Conservation (phyloP, 2,113 vertebrate genomes). For the Aldabrachelys gigantea region DNA sequence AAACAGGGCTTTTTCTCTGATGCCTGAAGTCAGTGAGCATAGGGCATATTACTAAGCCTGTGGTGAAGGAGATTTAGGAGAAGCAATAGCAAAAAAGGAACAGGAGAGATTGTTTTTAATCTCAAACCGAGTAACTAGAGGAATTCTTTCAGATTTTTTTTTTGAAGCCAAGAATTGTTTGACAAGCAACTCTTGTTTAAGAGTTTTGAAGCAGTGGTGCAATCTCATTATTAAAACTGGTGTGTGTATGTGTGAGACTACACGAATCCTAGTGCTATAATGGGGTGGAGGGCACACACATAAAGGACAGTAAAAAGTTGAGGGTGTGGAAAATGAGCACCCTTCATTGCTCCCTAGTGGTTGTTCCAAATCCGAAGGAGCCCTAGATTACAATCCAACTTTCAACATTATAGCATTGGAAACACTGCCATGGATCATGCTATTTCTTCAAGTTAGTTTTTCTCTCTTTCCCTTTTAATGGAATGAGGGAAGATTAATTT, state of each 20-base stretch:
- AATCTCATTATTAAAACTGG: neutral
- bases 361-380: neutral
- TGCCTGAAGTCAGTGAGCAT: constrained; percentile 56
- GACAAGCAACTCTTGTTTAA: neutral
- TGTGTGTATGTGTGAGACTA: neutral
- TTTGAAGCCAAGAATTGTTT: neutral
- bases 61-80: constrained; percentile 55
- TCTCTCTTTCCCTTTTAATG: neutral
- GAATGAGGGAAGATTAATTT: neutral
- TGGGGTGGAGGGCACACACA: neutral
- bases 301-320: neutral
- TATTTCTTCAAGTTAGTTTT: neutral
- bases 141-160: neutral
- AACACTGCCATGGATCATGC: neutral
- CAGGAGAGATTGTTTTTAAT: neutral
- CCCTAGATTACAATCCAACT: neutral
- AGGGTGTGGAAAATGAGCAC: neutral
- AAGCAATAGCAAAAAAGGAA: constrained; percentile 32
- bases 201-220: neutral
- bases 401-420: neutral
- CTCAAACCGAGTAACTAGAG: constrained; percentile 8
- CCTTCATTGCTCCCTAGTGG: accelerated
- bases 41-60: constrained; percentile 4
- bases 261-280: neutral
- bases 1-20: constrained; percentile 41